Evolutionary conservation across 2,797 vertebrate species (phyloP).

Genomic region (Sarcoramphus papa): DNA sequence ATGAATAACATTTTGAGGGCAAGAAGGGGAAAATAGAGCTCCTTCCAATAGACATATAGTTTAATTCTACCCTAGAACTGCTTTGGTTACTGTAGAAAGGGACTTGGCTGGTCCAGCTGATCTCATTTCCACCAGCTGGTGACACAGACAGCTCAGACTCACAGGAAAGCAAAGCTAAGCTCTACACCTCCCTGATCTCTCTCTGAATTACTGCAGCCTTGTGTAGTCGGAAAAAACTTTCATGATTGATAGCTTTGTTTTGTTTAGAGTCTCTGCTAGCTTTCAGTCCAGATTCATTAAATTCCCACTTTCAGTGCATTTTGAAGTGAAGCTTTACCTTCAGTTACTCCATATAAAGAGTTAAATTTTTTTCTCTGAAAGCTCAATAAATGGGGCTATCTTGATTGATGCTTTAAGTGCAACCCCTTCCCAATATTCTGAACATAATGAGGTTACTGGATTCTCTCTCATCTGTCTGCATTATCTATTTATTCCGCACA

Average conservation of each 20-base stretch:
- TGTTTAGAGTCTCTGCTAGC: neutral
- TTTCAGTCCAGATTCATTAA: neutral
- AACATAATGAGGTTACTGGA: constrained; percentile 53
- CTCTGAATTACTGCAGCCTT: neutral
- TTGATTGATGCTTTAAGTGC: constrained; percentile 51
- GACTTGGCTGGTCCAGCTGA: neutral
- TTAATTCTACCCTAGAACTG: neutral
- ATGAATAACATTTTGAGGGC: neutral
- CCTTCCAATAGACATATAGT: neutral
- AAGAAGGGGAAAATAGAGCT: neutral
- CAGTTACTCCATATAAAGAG: neutral
- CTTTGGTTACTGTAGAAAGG: neutral
- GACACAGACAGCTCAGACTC: neutral
- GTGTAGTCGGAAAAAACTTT: neutral
- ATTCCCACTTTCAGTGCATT: neutral
- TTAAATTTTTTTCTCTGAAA: constrained; percentile 16
- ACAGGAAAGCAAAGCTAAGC: neutral
- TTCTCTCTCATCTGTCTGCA: constrained; percentile 45
- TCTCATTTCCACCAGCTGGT: neutral
- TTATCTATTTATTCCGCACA: constrained; percentile 36
- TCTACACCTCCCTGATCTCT: neutral
- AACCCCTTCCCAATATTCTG: constrained; percentile 30
- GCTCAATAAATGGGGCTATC: constrained; percentile 4
- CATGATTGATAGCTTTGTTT: neutral
- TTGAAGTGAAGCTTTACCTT: neutral